Base-by-base conservation (phyloP, 1,140 invertebrate species). In the Planococcus citri region DNA sequence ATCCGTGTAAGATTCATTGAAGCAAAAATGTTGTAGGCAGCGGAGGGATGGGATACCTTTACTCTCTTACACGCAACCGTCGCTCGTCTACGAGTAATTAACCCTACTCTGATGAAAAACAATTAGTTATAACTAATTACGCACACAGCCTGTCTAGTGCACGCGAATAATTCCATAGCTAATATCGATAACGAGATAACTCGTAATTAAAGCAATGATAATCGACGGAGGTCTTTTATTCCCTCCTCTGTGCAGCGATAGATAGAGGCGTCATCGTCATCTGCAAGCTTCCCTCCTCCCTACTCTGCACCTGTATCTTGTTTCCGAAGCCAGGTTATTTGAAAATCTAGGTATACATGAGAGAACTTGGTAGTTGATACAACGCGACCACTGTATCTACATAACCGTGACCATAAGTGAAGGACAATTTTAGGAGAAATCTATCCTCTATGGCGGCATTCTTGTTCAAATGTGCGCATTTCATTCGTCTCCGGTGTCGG, bases 351-450 rank as follows among this genome's bases (percentile, higher is more conserved):
- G 41, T 51, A 51, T 20, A n/a, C 17, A 51, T 51, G 29, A 33
- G 29, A 33, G n/a, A n/a, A n/a, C n/a, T n/a, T n/a, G n/a, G n/a
- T n/a, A n/a, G n/a, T n/a, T n/a, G n/a, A n/a, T n/a, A 51, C 41
- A 4, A 17, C 41, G 41, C 17, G 41, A 14, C 41, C 41, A 51
- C n/a, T n/a, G 12, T 51, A 51, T 20, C 41, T 51, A 51, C n/a
- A n/a, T 51, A 51, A 51, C 41, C 41, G 41, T 51, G 41, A 51
- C 41, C 41, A 51, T 51, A 51, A 51, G 41, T 51, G 41, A 51
- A 51, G 41, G 41, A 51, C 41, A 51, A 51, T 51, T 51, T 51
- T 51, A 17, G 17, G 41, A 51, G 41, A 51, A 51, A 51, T 51
- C 41, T 20, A 51, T 37, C 14, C 33, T 37, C 33, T n/a, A 14